Evolutionary conservation across 2,797 vertebrate genomes (phyloP), one percentile per base, ranked within the genome.

Genomic region (Taenioides sp.): DNA sequence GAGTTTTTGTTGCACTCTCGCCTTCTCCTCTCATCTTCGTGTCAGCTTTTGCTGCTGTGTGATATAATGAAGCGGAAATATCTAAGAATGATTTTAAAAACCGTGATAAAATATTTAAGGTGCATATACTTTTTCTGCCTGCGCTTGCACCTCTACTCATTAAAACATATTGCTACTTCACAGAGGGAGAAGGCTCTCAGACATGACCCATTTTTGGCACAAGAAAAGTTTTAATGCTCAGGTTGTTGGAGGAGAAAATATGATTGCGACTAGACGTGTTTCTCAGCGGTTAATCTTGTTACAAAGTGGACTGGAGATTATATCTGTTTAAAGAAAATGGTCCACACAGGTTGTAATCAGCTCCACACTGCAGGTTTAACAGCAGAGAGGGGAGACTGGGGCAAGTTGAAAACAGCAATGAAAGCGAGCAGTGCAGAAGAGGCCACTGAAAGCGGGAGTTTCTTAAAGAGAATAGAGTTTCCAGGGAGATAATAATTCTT

Each of bases 91-190:
- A 84, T 85, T 71, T 81, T 81, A 79, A 80, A 86, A 82, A 78
- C 1, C 22, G 47, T 65, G 65, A 84, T 89, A 37, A 88, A 90
- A 81, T 86, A 89, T 81, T 85, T 83, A 90, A 80, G 25, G 22
- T 65, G 72, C 7, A 0, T 65, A 74, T 74, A 70, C 66, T 78
- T 77, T 34, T 76, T 76, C 57, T 82, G 78, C 80, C 78, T 69
- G 64, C 47, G 72, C 64, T 40, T 7, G 17, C 71, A 87, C 72
- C 80, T 25, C 25, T 66, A 72, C 86, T 91, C 84, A 89, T 91
- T 88, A 91, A 88, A 89, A 84, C 75, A 77, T 63, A 81, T 75
- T 80, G 71, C 80, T 70, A 12, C 70, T 74, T 79, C 77, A 82
- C 49, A 84, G 70, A 82, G 25, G 68, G 65, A 70, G 67, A 63